Evolutionary conservation across 2,888 invertebrate genomes (phyloP).

Genomic region (Isoperla grammatica): DNA sequence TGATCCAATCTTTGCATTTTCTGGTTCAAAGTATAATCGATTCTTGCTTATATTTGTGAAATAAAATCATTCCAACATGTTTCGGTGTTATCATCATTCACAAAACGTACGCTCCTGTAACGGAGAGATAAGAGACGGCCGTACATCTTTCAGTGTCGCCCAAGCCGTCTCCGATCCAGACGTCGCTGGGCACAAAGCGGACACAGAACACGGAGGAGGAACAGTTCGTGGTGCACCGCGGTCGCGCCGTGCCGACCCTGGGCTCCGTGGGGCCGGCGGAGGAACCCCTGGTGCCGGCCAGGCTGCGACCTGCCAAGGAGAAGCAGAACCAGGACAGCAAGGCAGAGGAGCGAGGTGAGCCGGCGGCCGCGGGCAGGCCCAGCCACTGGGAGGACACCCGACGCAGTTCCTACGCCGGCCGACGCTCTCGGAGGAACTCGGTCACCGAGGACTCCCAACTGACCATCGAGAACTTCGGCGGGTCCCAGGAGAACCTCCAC

Average conservation of each 20-base stretch:
- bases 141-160: constrained; percentile 46
- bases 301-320: constrained; percentile 56
- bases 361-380: constrained; percentile 73
- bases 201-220: constrained; percentile 28
- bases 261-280: constrained; percentile 53
- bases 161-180: constrained; percentile 46
- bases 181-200: constrained; percentile 42
- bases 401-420: constrained; percentile 69
- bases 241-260: constrained; percentile 70
- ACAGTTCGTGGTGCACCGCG: constrained; percentile 74
- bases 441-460: constrained; percentile 78
- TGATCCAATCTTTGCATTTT: no score
- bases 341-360: constrained; percentile 59
- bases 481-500: constrained; percentile 82
- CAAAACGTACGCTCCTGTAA: no score
- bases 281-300: constrained; percentile 54
- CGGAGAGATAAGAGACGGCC: no score
- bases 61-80: no score
- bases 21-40: no score
- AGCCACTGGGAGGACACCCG: constrained; percentile 76
- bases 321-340: constrained; percentile 57
- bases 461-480: constrained; percentile 89
- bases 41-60: no score
- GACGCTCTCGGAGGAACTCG: constrained; percentile 78
- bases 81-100: no score